A percentile compares a stretch with the other conserved stretches of the same genome.
phyloP scores from a whole-genome alignment of 2,797 vertebrate genomes.

The Periparus ater region DNA sequence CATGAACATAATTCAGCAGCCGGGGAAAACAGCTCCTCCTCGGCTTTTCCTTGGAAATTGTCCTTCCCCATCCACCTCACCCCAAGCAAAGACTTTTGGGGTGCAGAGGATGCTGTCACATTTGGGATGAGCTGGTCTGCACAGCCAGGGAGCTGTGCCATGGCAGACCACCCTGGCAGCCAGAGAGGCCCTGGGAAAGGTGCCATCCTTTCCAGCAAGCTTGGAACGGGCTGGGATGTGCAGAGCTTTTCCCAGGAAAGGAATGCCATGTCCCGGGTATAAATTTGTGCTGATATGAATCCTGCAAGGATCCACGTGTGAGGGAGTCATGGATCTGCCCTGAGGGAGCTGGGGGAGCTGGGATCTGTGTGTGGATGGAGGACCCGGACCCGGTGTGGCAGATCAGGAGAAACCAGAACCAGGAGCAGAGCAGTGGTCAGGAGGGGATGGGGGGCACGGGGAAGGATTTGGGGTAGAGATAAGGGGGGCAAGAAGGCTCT shows the following conservation, averaged over 20 bases:
- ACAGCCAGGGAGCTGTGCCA: background rate
- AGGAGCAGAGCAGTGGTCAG: background rate
- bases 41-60: background rate
- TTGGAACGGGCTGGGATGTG: background rate
- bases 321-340: background rate
- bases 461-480: background rate
- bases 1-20: background rate
- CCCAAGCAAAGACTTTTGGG: background rate
- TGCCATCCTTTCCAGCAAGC: background rate
- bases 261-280: background rate
- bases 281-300: background rate
- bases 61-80: background rate
- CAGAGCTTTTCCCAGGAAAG: background rate
- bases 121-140: background rate
- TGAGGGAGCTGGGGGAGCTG: background rate
- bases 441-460: background rate
- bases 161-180: background rate
- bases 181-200: background rate
- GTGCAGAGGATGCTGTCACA: background rate
- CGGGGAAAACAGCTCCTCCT: background rate
- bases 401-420: background rate
- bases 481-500: background rate
- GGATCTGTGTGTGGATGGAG: fast-evolving
- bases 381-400: background rate
- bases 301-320: background rate